phyloP scores from a whole-genome alignment of 2,888 invertebrate genomes.

The Diachrysia chrysitis region DNA sequence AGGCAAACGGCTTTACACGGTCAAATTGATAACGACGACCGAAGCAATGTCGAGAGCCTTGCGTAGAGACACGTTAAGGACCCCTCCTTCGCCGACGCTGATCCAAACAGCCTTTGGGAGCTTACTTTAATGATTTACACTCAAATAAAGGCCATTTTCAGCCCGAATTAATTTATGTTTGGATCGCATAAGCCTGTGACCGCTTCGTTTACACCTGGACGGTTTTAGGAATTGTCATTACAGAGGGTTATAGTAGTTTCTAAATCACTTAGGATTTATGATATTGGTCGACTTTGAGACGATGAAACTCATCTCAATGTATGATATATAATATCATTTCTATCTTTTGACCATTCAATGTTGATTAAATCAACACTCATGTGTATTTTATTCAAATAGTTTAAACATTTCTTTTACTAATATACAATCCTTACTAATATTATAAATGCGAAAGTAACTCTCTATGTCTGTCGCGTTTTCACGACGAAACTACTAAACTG shows the following conservation, averaged over 20 bases:
- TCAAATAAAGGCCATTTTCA: conserved; percentile 37
- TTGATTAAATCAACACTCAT: background rate
- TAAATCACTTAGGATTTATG: conserved; percentile 3
- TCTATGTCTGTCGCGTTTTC: too few species aligned
- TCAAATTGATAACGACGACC: conserved; percentile 68
- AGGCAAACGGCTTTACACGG: conserved; percentile 71
- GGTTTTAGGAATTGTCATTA: conserved; percentile 32
- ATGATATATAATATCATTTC: background rate
- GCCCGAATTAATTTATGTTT: conserved; percentile 41
- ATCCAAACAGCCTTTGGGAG: conserved; percentile 31
- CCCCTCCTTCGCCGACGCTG: conserved; percentile 21
- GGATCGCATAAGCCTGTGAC: conserved; percentile 41
- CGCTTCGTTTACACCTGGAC: conserved; percentile 46
- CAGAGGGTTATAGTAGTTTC: conserved; percentile 32
- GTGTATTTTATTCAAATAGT: background rate
- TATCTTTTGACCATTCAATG: too few species aligned
- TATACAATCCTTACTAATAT: too few species aligned
- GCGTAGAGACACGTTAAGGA: conserved; percentile 16
- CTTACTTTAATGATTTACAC: conserved; percentile 53
- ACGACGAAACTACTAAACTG: too few species aligned
- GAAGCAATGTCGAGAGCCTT: conserved; percentile 22
- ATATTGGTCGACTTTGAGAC: conserved; percentile 13
- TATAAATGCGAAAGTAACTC: too few species aligned
- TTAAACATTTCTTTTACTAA: background rate
- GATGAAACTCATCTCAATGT: too few species aligned